These are phyloP conservation scores for Andrena hattorfiana DNA, from an alignment of 2,888 invertebrate species.

Conservation along the genomic window DNA sequence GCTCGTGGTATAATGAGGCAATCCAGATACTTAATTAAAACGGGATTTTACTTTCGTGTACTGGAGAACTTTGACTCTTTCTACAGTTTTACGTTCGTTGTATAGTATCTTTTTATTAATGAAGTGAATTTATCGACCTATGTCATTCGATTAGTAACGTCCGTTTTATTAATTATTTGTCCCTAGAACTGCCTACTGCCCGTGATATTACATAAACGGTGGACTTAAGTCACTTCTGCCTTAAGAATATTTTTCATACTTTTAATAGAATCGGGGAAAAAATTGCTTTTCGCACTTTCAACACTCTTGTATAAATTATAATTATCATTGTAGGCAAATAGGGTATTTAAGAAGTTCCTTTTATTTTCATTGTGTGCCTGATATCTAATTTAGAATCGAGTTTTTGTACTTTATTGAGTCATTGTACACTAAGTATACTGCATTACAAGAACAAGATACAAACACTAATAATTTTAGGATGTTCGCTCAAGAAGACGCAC, in stretches of 20 bases:
- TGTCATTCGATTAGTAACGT: neutral
- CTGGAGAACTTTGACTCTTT: neutral
- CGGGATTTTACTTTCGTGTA: neutral
- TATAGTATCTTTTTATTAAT: neutral
- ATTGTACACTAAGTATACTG: no score
- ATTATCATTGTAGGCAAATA: neutral
- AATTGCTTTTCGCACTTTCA: neutral
- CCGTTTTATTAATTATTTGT: neutral
- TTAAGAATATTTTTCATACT: neutral
- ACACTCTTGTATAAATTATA: neutral
- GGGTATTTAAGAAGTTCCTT: no score
- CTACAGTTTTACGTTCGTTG: neutral
- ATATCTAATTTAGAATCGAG: no score
- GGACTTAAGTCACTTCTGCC: neutral
- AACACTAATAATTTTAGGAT: no score
- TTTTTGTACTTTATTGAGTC: no score
- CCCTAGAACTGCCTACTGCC: neutral
- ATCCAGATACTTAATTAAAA: neutral
- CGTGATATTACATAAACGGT: neutral
- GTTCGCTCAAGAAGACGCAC: no score
- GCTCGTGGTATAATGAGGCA: conserved; percentile 1
- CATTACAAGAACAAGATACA: no score
- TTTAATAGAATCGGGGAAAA: neutral
- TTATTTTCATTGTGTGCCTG: no score
- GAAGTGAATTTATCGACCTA: neutral